Evolutionary conservation across 2,113 vertebrate genomes (phyloP), one percentile per base, ranked within the genome.

Genomic region (Pseudopodoces humilis): DNA sequence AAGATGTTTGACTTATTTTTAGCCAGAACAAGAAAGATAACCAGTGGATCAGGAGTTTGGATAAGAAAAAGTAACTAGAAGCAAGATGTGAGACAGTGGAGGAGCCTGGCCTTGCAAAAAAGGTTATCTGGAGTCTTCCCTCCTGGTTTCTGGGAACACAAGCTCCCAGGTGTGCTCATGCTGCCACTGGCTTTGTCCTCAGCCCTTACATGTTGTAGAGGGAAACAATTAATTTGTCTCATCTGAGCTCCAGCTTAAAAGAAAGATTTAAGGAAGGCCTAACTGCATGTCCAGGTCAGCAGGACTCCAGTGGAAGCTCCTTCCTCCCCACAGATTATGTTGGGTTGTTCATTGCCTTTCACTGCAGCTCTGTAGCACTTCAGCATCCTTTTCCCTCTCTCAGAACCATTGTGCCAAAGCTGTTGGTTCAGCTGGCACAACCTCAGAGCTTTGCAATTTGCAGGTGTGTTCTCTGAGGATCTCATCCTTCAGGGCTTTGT

Each of bases 321-420:
- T 49, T 44, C 58, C 35, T 15, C 30, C 15, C 25, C 1, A 0
- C 53, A 27, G 25, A 7, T 39, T 9, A 16, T 0, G 0, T 2
- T 9, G 47, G 6, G 1, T 2, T 24, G 59, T 10, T 13, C 39
- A 8, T 64, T 9, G 11, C 6, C 6, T 35, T 35, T 13, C 27
- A 1, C 46, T 28, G 72, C 63, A 52, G 24, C 63, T 49, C 72
- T 55, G 55, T 1, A 23, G 55, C 37, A 27, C 50, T 62, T 37
- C 65, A 10, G 11, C 24, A 5, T 44, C 55, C 46, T 44, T 55
- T 30, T 33, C 17, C 13, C 35, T 25, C 41, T 43, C 1, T 10
- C 46, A 8, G 25, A 59, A 41, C 30, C 12, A 0, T 3, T 2
- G 53, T 27, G 30, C 39, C 23, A 6, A 14, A 13, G n/a, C 80